Base-by-base conservation (phyloP, 2,888 invertebrate genomes). In the Noctua comes region DNA sequence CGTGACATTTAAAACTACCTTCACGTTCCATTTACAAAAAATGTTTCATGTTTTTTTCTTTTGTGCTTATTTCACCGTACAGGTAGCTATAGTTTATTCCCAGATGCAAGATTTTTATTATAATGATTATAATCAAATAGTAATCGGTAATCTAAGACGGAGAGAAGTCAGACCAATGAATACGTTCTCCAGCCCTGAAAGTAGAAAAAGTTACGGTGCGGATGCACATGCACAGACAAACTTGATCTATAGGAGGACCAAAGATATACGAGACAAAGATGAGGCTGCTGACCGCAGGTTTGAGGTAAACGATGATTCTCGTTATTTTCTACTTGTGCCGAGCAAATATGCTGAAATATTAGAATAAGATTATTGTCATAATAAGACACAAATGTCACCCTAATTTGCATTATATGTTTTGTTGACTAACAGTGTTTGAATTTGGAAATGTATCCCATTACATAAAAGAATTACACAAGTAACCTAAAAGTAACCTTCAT, bases 171-270 rank as follows among this genome's bases (percentile, higher is more conserved):
- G 81, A 36, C 90, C 90, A 8, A 31, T 90, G n/a, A 79, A 86
- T 68, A 82, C 84, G 13, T 69, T 78, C 36, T 86, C 65, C 59
- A 76, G 54, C 7, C 77, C 74, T 11, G 77, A 70, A 11, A 77
- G 31, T 43, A 84, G 88, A 31, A 77, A 89, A 68, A 48, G 66
- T 21, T 82, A 65, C 46, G 82, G 79, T 16, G 70, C 13, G 0
- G 85, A 81, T 64, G 68, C 65, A 24, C 81, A 83, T 64, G 68
- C 65, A 24, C 81, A 82, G 18, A 64, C 46, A 0, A 77, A 85
- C 31, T 59, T 90, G n/a, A 88, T 83, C 36, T 90, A 90, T 48
- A 84, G 90, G 54, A 86, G 76, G 40, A 88, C 90, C 27, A 86
- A 69, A 74, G 88, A 88, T 31, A 88, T 90, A 31, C 72, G 89